A percentile compares a stretch with the other conserved stretches of the same genome.
Conservation (phyloP, 53 echinoderm and acorn worm genomes). For the Actinopyga echinites region DNA sequence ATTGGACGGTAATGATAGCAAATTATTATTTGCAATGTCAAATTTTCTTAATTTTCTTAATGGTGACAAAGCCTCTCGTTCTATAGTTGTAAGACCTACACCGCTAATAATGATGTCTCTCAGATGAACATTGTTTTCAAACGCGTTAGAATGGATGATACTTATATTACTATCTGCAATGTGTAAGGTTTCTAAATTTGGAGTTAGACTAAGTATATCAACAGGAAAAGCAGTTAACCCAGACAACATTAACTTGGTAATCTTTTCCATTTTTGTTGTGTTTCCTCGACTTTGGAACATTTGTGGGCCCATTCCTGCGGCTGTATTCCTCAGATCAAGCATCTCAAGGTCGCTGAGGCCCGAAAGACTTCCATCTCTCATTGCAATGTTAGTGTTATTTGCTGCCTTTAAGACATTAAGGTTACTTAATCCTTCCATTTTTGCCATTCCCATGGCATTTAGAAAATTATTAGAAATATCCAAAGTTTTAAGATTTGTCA, state of each 20-base stretch:
- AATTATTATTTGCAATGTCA: conserved; percentile 25
- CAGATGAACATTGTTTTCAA: not conserved
- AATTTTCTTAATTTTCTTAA: conserved; percentile 7
- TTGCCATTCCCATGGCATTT: not conserved
- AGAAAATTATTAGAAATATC: conserved; percentile 18
- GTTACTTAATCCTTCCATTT: conserved; percentile 2
- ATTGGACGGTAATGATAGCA: not conserved
- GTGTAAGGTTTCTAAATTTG: conserved; percentile 1
- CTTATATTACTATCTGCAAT: conserved; percentile 27
- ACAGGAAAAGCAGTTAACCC: not conserved
- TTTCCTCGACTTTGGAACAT: conserved; percentile 3
- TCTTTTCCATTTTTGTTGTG: not conserved
- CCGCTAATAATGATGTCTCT: not conserved
- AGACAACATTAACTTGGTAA: conserved; percentile 10
- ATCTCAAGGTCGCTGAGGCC: not conserved
- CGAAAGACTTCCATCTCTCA: conserved; percentile 7
- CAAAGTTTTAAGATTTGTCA: not conserved
- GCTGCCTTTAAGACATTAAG: not conserved
- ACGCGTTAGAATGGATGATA: not conserved
- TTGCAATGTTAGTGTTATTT: not conserved
- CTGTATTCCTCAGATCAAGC: conserved; percentile 7
- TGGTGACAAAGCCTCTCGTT: not conserved
- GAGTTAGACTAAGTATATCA: not conserved
- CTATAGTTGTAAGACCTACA: conserved; percentile 14
- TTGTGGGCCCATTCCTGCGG: not conserved